Conservation (phyloP, 2,113 vertebrate species). For the Cettia cetti region DNA sequence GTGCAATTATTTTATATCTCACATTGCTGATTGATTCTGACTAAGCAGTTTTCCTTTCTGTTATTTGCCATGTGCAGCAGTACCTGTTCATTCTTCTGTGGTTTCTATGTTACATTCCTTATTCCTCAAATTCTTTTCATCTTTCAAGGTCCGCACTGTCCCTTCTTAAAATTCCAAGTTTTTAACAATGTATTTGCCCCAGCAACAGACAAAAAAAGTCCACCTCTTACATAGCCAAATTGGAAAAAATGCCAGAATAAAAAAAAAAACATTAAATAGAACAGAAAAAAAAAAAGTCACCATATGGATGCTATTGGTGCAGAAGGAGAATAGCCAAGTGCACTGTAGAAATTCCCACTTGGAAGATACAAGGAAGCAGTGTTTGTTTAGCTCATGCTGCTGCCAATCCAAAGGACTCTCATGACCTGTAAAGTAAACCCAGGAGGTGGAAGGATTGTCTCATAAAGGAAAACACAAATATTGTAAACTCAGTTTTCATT, state of each 20-base stretch:
- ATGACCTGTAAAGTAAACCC: constrained; percentile 47
- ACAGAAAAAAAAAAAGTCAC: constrained; percentile 49
- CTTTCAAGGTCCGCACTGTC: neutral
- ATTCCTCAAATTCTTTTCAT: constrained; percentile 23
- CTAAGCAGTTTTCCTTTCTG: constrained; percentile 16
- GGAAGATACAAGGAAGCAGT: constrained; percentile 33
- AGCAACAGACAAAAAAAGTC: constrained; percentile 37
- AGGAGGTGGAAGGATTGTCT: neutral
- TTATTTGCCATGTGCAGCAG: neutral
- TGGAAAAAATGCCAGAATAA: constrained; percentile 65
- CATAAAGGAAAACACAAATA: neutral
- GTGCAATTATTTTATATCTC: constrained; percentile 18
- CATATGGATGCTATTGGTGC: constrained; percentile 68
- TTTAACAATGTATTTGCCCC: constrained; percentile 11
- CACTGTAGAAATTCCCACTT: constrained; percentile 55
- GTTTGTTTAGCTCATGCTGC: constrained; percentile 41
- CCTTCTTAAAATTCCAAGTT: constrained; percentile 23
- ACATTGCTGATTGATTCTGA: neutral
- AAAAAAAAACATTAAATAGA: constrained; percentile 65
- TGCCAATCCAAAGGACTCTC: constrained; percentile 51
- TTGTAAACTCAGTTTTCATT: neutral
- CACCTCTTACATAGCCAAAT: constrained; percentile 38
- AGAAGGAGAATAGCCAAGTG: constrained; percentile 63
- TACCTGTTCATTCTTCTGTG: neutral
- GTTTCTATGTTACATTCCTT: constrained; percentile 19